A percentile compares a stretch with the other conserved stretches of the same genome.
phyloP scores from a whole-genome alignment of 2,888 invertebrate genomes.

The Ametastegia equiseti region DNA sequence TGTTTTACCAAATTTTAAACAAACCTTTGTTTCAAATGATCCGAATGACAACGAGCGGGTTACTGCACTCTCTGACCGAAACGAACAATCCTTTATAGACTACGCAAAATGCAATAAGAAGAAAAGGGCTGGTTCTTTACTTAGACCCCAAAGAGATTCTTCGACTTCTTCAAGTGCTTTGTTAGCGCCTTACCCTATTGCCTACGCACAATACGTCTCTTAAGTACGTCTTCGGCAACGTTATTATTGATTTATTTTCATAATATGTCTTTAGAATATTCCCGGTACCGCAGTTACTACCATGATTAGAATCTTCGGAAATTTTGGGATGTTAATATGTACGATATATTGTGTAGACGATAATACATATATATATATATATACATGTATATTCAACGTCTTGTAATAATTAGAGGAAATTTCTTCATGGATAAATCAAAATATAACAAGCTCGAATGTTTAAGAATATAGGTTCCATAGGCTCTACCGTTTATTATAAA shows the following conservation, averaged over 20 bases:
- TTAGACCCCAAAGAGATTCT: constrained; percentile 66
- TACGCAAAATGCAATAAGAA: constrained; percentile 68
- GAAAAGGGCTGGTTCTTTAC: constrained; percentile 64
- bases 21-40: constrained; percentile 26
- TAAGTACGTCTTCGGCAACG: neutral
- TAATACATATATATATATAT: too few relatives aligned
- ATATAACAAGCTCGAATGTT: neutral
- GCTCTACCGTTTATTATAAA: neutral
- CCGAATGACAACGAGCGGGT: constrained; percentile 54
- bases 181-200: constrained; percentile 1
- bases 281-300: neutral
- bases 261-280: neutral
- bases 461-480: neutral
- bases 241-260: constrained; percentile 18
- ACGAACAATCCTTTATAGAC: constrained; percentile 71
- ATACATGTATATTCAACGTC: neutral
- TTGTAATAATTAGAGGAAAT: neutral
- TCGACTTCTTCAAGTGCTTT: constrained; percentile 59
- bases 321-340: neutral
- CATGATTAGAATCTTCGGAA: neutral
- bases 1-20: constrained; percentile 18
- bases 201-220: neutral
- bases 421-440: neutral
- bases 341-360: neutral
- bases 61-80: constrained; percentile 67